phyloP scores from a whole-genome alignment of 2,888 invertebrate species.

The Drosophila vallismaia region DNA sequence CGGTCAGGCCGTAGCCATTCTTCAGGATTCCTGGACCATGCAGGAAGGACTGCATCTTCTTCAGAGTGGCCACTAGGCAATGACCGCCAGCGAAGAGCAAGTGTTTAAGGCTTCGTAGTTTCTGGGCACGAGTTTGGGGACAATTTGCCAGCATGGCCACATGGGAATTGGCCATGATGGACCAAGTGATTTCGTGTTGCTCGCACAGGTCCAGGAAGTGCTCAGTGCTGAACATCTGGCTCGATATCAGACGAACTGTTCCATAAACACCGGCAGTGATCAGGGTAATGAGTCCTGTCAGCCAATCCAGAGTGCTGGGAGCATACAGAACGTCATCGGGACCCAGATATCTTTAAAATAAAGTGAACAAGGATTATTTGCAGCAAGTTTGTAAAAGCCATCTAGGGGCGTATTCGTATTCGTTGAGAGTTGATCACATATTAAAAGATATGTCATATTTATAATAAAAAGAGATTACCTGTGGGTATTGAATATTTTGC shows the following conservation, averaged over 20 bases:
- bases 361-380: background rate
- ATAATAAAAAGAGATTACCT: constrained; percentile 39
- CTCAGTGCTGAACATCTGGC: constrained; percentile 56
- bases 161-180: constrained; percentile 62
- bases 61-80: constrained; percentile 56
- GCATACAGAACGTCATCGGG: constrained; percentile 65
- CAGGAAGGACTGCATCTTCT: constrained; percentile 57
- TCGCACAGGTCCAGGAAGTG: constrained; percentile 63
- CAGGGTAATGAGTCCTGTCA: constrained; percentile 57
- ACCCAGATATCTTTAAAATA: constrained; percentile 47
- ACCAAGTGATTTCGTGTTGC: constrained; percentile 63
- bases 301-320: constrained; percentile 69
- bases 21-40: constrained; percentile 50
- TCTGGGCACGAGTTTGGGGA: constrained; percentile 32
- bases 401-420: too few species aligned
- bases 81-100: constrained; percentile 68
- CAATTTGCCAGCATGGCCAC: constrained; percentile 65
- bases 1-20: constrained; percentile 75
- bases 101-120: constrained; percentile 55
- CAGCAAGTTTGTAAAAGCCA: too few species aligned
- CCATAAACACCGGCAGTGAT: constrained; percentile 66
- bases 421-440: too few species aligned
- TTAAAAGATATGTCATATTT: too few species aligned
- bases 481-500: constrained; percentile 55
- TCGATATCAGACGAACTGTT: constrained; percentile 64